Evolutionary conservation across 2,888 invertebrate species (phyloP).

Genomic region (Dryobota labecula): DNA sequence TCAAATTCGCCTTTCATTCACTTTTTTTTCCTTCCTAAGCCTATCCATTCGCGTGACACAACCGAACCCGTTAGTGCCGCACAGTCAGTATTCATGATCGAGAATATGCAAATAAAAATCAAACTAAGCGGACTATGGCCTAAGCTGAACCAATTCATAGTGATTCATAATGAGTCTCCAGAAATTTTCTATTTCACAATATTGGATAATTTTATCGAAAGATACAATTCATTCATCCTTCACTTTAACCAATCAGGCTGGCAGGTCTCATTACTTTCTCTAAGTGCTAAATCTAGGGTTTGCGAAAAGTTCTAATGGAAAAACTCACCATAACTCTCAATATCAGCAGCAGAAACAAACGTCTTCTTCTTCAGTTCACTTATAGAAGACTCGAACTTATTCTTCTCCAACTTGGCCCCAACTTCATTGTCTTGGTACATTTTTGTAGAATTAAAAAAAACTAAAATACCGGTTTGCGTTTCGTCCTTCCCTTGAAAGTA

Average conservation of each 20-base stretch:
- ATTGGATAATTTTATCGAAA: neutral
- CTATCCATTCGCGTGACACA: neutral
- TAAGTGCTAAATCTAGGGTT: neutral
- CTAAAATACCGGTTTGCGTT: conserved; percentile 7
- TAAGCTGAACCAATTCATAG: neutral
- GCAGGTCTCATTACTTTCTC: too few species aligned
- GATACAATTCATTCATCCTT: neutral
- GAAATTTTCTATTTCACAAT: neutral
- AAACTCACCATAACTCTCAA: conserved; percentile 82
- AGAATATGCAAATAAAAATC: conserved; percentile 21
- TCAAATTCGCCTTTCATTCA: neutral
- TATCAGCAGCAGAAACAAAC: conserved; percentile 81
- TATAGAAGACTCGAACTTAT: conserved; percentile 84
- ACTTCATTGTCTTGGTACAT: conserved; percentile 82
- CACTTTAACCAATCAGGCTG: too few species aligned
- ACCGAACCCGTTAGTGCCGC: neutral
- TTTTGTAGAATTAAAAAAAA: conserved; percentile 58
- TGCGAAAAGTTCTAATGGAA: neutral
- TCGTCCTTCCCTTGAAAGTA: conserved; percentile 43
- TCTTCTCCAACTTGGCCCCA: conserved; percentile 76
- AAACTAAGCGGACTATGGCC: conserved; percentile 4
- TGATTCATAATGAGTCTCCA: conserved; percentile 6
- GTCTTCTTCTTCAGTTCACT: conserved; percentile 85
- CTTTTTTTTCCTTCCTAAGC: neutral
- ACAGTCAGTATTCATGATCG: neutral